These are phyloP conservation scores for Lophius americanus DNA, from an alignment of 2,797 vertebrate genomes.

Conservation along the genomic window DNA sequence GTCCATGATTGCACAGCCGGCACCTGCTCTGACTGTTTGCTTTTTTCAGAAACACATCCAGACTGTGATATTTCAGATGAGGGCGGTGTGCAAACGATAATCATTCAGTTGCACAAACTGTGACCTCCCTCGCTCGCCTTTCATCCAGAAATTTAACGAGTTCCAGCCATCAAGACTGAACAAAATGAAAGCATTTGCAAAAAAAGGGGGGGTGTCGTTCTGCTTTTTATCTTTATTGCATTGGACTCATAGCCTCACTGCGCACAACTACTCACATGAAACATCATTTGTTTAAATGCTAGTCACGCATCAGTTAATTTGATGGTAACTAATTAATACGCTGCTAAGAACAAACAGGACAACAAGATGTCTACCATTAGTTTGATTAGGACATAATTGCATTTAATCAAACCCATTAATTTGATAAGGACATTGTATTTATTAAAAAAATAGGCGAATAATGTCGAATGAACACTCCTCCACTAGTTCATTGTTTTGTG, in stretches of 20 bases:
- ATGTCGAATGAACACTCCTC: slow-evolving; percentile 14
- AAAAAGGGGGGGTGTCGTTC: neutral
- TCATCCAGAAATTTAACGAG: slow-evolving; percentile 58
- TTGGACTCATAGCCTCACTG: neutral
- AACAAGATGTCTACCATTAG: slow-evolving; percentile 18
- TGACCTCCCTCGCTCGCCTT: slow-evolving; percentile 40
- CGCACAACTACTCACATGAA: slow-evolving; percentile 6
- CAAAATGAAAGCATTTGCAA: slow-evolving; percentile 26
- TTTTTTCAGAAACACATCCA: slow-evolving; percentile 46
- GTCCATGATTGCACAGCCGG: slow-evolving; percentile 49
- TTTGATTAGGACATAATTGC: slow-evolving; percentile 38
- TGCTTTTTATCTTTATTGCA: neutral
- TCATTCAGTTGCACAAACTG: slow-evolving; percentile 34
- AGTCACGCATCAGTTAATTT: slow-evolving; percentile 22
- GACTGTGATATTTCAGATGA: slow-evolving; percentile 39
- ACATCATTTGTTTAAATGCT: slow-evolving; percentile 9
- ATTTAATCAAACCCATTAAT: slow-evolving; percentile 31
- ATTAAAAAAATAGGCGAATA: neutral
- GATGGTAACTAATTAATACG: slow-evolving; percentile 35
- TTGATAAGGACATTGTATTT: slow-evolving; percentile 19
- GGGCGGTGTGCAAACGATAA: slow-evolving; percentile 57
- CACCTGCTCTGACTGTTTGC: slow-evolving; percentile 41
- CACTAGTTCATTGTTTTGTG: slow-evolving; percentile 2
- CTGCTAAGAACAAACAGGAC: slow-evolving; percentile 27
- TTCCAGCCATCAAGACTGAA: slow-evolving; percentile 47